Evolutionary conservation across 2,113 vertebrate species (phyloP).

Genomic region (Arothron firmamentum): DNA sequence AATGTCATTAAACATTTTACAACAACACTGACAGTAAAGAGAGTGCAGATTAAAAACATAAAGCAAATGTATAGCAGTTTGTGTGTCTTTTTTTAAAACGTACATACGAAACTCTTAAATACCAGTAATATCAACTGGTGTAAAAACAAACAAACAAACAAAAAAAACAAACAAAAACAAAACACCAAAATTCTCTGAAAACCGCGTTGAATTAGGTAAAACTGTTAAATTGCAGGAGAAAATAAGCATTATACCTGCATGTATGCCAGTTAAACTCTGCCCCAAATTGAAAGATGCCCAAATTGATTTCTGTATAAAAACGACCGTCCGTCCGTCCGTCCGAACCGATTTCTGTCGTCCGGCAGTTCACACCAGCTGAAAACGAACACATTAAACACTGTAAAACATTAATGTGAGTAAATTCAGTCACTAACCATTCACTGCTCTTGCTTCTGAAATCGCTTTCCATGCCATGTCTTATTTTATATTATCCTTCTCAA

Average conservation of each 20-base stretch:
- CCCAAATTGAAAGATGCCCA: constrained; percentile 1
- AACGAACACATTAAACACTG: too few relatives aligned
- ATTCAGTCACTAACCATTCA: too few relatives aligned
- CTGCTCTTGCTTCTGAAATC: too few relatives aligned
- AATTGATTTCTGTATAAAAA: background rate
- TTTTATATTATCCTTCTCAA: too few relatives aligned
- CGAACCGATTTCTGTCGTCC: too few relatives aligned
- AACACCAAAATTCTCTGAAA: background rate
- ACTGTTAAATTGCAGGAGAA: background rate
- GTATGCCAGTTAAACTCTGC: background rate
- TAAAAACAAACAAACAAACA: too few relatives aligned
- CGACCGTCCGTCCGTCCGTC: too few relatives aligned
- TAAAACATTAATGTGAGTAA: too few relatives aligned
- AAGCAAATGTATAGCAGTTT: background rate
- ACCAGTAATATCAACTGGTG: background rate
- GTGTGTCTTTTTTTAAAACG: background rate
- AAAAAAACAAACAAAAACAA: background rate
- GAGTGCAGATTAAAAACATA: too few relatives aligned
- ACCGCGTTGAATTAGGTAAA: background rate
- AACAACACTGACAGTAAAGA: background rate
- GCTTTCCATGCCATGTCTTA: too few relatives aligned
- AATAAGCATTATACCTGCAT: background rate
- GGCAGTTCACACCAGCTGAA: too few relatives aligned
- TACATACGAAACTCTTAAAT: background rate
- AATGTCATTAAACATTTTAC: background rate